Evolutionary conservation across 2,888 invertebrate species (phyloP).

Genomic region (Ochropleura leucogaster): DNA sequence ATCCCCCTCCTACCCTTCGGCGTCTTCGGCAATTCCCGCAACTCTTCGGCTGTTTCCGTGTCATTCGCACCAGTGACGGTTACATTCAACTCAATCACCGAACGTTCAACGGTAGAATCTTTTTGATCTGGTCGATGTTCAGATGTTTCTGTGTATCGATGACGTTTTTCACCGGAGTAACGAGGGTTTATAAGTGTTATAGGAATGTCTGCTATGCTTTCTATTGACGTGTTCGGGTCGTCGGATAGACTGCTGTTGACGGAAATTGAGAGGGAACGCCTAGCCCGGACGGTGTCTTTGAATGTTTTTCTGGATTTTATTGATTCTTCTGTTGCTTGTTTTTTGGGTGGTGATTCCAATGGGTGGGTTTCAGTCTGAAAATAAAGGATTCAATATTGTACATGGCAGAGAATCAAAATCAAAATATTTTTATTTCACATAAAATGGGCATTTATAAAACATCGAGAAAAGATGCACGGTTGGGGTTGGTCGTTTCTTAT

Average conservation of each 20-base stretch:
- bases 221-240: slow-evolving; percentile 84
- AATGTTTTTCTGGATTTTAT: slow-evolving; percentile 74
- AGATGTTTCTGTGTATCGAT: slow-evolving; percentile 27
- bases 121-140: slow-evolving; percentile 14
- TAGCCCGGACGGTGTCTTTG: slow-evolving; percentile 83
- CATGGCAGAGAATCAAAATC: too few relatives aligned
- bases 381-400: background rate
- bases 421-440: too few relatives aligned
- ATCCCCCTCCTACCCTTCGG: slow-evolving; percentile 80
- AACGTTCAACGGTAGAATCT: slow-evolving; percentile 11
- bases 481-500: too few relatives aligned
- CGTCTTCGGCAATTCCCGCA: slow-evolving; percentile 72
- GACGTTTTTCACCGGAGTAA: slow-evolving; percentile 73
- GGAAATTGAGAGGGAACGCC: slow-evolving; percentile 83
- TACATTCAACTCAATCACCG: slow-evolving; percentile 48
- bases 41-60: slow-evolving; percentile 44
- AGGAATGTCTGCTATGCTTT: slow-evolving; percentile 87
- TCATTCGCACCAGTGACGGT: slow-evolving; percentile 30
- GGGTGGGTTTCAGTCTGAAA: slow-evolving; percentile 75
- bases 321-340: slow-evolving; percentile 76
- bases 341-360: slow-evolving; percentile 83
- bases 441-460: too few relatives aligned
- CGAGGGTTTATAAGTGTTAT: slow-evolving; percentile 84
- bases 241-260: slow-evolving; percentile 86
- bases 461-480: too few relatives aligned